Base-by-base conservation (phyloP, 64 coral and sea anemone species). In the Pachyseris speciosa region DNA sequence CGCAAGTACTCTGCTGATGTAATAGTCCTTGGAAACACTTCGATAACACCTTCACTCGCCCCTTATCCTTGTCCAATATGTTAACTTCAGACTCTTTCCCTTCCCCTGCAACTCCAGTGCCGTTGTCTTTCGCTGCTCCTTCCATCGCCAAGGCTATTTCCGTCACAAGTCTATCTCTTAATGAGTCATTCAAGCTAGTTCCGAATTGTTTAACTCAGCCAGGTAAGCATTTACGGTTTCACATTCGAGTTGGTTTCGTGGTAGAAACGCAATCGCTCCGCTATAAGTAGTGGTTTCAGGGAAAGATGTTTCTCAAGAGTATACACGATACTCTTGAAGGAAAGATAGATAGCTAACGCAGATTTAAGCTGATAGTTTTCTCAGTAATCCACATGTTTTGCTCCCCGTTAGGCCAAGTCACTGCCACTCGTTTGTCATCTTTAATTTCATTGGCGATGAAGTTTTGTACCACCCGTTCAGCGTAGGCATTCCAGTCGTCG, bases 51-150 rank as follows among this genome's bases (percentile, higher is more conserved):
- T 6, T 17, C 2, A 39, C 67, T 71, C 31, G 37, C 39, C 20
- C 37, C 2, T 20, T 71, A 12, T 27, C 70, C 22, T 44, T 74
- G n/a, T 42, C 45, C 37, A 84, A 13, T 67, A 67, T 84, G 61
- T 67, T 84, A 15, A 84, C 81, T 4, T 84, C 81, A 43, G 37
- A 30, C 22, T 87, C 47, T 86, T 63, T n/a, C n/a, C n/a, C 40
- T 73, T 70, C 34, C 8, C 81, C 37, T 67, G 58, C n/a, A 84
- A 27, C 10, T 67, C 59, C 16, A 67, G 7, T n/a, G n/a, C n/a
- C n/a, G 9, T 33, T 39, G 36, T 66, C 81, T 67, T 67, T 64
- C 5, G 53, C 59, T 27, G 80, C 80, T 7, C 17, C 34, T 65
- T 84, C 80, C 50, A 79, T 50, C 13, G 45, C 45, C n/a, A 79